Evolutionary conservation across 2,797 vertebrate species (phyloP), one percentile per base, ranked within the genome.

Genomic region (Anomalospiza imberbis): DNA sequence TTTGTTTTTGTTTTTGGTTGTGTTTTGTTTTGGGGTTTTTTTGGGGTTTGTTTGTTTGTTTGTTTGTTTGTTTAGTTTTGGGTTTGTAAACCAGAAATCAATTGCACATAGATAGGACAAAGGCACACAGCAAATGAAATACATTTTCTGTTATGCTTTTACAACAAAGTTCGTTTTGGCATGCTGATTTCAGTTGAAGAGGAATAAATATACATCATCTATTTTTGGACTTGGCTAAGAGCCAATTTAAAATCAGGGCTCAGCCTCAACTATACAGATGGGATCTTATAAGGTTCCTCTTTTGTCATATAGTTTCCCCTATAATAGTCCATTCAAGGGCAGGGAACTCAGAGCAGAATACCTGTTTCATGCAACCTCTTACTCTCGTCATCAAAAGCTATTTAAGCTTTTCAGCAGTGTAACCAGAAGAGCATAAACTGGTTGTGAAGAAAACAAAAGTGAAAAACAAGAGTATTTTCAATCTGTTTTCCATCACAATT

Each of bases 201-300:
- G 94, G 82, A 96, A 92, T 93, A 94, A 95, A 91, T 92, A 89
- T 32, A 79, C 17, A 19, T 90, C 19, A 61, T 84, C 78, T 96
- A 79, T 82, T 93, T 97, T 93, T 79, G 78, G 63, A 71, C 28
- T 68, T 76, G 16, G n/a, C 44, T 91, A 78, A 76, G 22, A 80
- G 21, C 34, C 66, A 78, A 36, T 85, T 95, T 91, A 71, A 96
- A 95, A 93, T 65, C 34, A 67, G 36, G 28, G 25, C 29, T 91
- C 66, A 89, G 21, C 21, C 38, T 76, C 63, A 85, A 28, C 82
- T 62, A 2, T 48, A 50, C 45, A 48, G 47, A 76, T 55, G 48
- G 31, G 50, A 55, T 81, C 48, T 84, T 76, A 75, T 32, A 95
- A 88, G 40, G 32, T 4, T 91, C 29, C 17, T 84, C 38, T 91